These are phyloP conservation scores for Procapra przewalskii DNA, from an alignment of 2,113 vertebrate genomes.

Conservation along the genomic window DNA sequence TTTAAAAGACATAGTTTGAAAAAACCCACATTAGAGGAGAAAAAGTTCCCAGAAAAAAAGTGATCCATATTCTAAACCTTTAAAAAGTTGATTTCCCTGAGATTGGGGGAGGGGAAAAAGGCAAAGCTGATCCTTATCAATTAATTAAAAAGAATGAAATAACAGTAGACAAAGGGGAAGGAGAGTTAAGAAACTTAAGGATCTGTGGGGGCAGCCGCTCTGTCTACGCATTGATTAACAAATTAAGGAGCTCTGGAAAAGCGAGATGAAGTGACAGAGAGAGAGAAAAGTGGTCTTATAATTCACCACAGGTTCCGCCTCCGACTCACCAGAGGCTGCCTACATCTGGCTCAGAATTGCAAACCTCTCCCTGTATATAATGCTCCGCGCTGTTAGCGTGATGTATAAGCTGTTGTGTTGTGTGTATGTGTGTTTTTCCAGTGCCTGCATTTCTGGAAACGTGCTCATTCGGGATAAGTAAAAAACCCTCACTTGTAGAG, in stretches of 20 bases:
- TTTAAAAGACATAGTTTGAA: background rate
- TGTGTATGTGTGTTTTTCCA: background rate
- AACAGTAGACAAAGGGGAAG: conserved; percentile 42
- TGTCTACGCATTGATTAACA: conserved; percentile 61
- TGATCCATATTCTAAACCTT: conserved; percentile 22
- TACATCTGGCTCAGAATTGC: background rate
- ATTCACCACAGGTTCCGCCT: conserved; percentile 20
- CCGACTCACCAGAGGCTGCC: background rate
- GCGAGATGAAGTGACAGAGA: background rate
- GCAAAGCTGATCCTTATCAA: conserved; percentile 50
- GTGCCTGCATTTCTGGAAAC: background rate
- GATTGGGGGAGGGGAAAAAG: background rate
- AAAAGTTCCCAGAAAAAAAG: conserved; percentile 34
- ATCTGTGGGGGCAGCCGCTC: conserved; percentile 4
- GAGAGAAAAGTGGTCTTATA: background rate
- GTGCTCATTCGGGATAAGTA: background rate
- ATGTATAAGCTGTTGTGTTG: too few relatives aligned
- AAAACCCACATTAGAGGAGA: background rate
- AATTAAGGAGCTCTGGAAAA: conserved; percentile 16
- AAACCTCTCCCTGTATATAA: background rate
- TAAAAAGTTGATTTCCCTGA: conserved; percentile 56
- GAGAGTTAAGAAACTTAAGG: conserved; percentile 55
- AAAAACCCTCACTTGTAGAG: conserved; percentile 2
- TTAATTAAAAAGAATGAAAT: conserved; percentile 68
- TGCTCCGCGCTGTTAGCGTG: background rate